Conservation (phyloP, 2,888 invertebrate genomes). For the Leptopilina drosophilae region DNA sequence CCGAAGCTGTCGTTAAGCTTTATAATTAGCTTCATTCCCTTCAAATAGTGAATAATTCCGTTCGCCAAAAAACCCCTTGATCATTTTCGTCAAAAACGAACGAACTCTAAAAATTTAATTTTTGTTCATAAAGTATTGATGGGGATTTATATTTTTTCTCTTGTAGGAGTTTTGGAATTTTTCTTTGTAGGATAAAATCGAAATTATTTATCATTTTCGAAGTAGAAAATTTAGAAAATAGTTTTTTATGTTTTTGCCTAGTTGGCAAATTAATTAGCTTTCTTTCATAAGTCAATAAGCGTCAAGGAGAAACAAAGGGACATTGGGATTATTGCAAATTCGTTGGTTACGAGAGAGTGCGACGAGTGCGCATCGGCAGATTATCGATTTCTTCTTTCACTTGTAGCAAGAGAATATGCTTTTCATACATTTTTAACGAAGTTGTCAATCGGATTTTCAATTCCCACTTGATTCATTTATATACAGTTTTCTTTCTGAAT, state of each 20-base stretch:
- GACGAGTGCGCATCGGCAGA: slow-evolving; percentile 16
- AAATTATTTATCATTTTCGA: neutral
- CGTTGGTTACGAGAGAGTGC: slow-evolving; percentile 22
- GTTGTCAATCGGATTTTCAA: slow-evolving; percentile 26
- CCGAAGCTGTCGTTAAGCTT: slow-evolving; percentile 4
- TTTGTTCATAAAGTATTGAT: no score
- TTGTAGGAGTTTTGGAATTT: no score
- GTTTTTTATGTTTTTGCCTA: no score
- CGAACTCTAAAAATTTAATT: no score
- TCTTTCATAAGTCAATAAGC: neutral
- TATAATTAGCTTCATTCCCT: slow-evolving; percentile 34
- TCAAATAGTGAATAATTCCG: neutral
- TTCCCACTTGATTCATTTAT: neutral
- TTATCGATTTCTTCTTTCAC: slow-evolving; percentile 33
- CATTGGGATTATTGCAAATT: slow-evolving; percentile 13
- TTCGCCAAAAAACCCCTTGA: neutral
- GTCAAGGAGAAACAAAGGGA: slow-evolving; percentile 23
- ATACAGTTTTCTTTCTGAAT: neutral
- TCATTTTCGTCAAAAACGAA: no score
- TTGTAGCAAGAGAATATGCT: slow-evolving; percentile 23
- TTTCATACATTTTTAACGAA: slow-evolving; percentile 19
- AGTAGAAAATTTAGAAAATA: neutral
- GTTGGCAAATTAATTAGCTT: slow-evolving; percentile 1
- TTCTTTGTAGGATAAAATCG: neutral
- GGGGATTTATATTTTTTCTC: neutral